A percentile compares a stretch with the other conserved stretches of the same genome.
phyloP scores from a whole-genome alignment of 1,140 invertebrate genomes.

The Arion vulgaris region DNA sequence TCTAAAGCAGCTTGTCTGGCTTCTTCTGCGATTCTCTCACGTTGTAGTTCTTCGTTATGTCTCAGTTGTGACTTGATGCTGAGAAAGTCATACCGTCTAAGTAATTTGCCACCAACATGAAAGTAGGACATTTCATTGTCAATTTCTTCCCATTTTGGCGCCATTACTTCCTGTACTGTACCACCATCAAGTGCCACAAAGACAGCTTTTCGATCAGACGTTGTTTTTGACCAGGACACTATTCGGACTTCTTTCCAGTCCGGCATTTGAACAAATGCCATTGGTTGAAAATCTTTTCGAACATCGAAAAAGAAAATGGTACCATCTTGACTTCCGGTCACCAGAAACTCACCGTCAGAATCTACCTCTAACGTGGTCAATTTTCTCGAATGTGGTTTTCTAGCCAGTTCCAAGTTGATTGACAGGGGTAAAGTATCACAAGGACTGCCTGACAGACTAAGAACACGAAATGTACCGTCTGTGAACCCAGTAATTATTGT shows the following conservation, averaged over 20 bases:
- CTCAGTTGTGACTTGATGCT: constrained; percentile 33
- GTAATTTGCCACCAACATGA: not conserved
- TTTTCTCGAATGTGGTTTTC: constrained; percentile 16
- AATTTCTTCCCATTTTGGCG: constrained; percentile 8
- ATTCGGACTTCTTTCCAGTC: not conserved
- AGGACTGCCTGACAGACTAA: not conserved
- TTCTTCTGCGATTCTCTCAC: constrained; percentile 22
- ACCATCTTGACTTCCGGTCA: constrained; percentile 28
- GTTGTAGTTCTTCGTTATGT: constrained; percentile 31
- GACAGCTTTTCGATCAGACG: constrained; percentile 2
- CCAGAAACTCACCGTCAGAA: not conserved
- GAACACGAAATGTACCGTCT: constrained; percentile 17
- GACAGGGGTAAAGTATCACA: not conserved
- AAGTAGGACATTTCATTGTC: constrained; percentile 23
- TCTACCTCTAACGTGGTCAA: constrained; percentile 22
- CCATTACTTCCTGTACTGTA: constrained; percentile 12
- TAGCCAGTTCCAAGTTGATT: not conserved
- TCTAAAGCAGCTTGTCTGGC: constrained; percentile 18
- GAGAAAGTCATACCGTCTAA: constrained; percentile 7
- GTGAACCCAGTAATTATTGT: constrained; percentile 31
- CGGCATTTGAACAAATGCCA: constrained; percentile 26
- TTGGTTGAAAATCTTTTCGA: not conserved
- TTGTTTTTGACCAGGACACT: not conserved
- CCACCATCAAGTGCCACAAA: not conserved
- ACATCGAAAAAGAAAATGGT: constrained; percentile 37